Evolutionary conservation across 2,888 invertebrate genomes (phyloP).

Genomic region (Eurytoma californica): DNA sequence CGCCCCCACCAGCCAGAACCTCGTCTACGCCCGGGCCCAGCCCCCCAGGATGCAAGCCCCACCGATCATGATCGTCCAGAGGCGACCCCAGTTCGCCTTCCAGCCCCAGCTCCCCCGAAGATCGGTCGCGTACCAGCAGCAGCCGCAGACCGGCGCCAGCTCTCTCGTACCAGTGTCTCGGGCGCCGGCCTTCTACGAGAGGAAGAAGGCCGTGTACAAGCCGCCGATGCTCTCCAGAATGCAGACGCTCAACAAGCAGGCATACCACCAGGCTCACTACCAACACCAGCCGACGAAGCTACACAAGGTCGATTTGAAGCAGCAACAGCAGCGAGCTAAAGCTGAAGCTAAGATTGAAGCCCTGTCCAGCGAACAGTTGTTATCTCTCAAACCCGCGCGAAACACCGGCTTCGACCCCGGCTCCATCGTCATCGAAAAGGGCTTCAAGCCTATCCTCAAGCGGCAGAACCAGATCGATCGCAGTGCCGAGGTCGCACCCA

Average conservation of each 20-base stretch:
- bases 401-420: conserved; percentile 89
- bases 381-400: conserved; percentile 74
- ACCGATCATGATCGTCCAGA: conserved; percentile 39
- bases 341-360: conserved; percentile 52
- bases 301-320: conserved; percentile 62
- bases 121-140: not conserved
- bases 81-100: conserved; percentile 1
- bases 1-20: conserved; percentile 35
- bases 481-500: conserved; percentile 60
- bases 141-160: not conserved
- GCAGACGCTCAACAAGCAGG: conserved; percentile 47
- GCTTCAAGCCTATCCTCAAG: conserved; percentile 87
- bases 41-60: conserved; percentile 29
- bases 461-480: conserved; percentile 66
- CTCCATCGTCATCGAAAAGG: conserved; percentile 88
- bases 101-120: not conserved
- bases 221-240: conserved; percentile 56
- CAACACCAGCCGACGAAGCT: conserved; percentile 61
- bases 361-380: conserved; percentile 6
- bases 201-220: conserved; percentile 67
- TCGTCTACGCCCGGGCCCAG: conserved; percentile 34
- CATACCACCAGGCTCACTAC: conserved; percentile 10
- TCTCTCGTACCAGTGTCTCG: not conserved
- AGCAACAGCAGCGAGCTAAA: conserved; percentile 52
- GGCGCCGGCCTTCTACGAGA: conserved; percentile 65